phyloP scores from a whole-genome alignment of 2,888 invertebrate species.

The Agonopterix alstromeriana region DNA sequence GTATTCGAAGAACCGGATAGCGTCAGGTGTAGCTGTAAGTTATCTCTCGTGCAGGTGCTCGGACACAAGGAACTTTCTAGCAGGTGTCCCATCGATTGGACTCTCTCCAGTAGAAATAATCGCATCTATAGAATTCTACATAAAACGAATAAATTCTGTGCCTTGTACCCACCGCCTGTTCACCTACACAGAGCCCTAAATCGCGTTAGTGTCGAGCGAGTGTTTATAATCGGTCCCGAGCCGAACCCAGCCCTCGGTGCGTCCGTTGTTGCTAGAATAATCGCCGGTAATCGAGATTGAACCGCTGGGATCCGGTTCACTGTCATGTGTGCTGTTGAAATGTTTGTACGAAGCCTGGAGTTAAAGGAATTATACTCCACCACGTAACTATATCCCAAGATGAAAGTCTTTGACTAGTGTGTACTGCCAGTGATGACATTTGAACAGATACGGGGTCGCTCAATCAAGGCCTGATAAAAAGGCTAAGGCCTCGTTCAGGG shows the following conservation, averaged over 20 bases:
- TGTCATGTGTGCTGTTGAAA: not conserved
- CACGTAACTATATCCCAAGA: not conserved
- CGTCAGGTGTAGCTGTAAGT: too few relatives aligned
- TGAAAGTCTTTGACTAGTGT: not conserved
- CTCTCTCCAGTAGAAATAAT: too few relatives aligned
- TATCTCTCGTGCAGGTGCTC: too few relatives aligned
- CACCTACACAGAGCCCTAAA: conserved; percentile 46
- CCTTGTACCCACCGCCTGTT: conserved; percentile 18
- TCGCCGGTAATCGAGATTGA: conserved; percentile 24
- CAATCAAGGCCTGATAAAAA: too few relatives aligned
- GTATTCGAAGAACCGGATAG: too few relatives aligned
- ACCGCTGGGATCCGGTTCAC: not conserved
- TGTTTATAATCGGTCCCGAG: conserved; percentile 46
- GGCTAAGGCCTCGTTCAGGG: too few relatives aligned
- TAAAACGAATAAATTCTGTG: not conserved
- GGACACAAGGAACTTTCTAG: too few relatives aligned
- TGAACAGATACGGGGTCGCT: too few relatives aligned
- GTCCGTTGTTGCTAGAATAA: conserved; percentile 35
- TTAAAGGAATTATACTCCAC: not conserved
- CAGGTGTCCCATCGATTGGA: too few relatives aligned
- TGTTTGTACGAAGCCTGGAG: not conserved
- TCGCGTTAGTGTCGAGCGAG: conserved; percentile 61
- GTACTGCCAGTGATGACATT: not conserved
- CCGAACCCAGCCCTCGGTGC: conserved; percentile 9
- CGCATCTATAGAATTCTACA: not conserved